Conservation (phyloP, 1,140 invertebrate species). For the Oryctes rhinoceros region DNA sequence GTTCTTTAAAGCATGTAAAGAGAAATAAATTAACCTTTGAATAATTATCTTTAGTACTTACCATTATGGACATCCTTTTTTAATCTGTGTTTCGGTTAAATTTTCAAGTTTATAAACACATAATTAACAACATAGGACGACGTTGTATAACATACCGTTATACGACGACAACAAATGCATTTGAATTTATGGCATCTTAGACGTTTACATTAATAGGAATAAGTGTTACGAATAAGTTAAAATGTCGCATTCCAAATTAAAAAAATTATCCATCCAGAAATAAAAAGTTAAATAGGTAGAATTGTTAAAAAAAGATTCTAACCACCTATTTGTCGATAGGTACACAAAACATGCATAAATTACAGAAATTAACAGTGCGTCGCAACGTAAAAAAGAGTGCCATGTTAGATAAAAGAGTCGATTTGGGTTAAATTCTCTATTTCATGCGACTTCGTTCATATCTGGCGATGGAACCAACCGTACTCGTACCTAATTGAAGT, state of each 20-base stretch:
- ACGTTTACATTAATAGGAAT: neutral
- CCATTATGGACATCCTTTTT: too few species aligned
- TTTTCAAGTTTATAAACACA: too few species aligned
- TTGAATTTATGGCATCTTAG: neutral
- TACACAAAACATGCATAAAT: neutral
- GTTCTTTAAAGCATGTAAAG: too few species aligned
- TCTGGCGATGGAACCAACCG: neutral
- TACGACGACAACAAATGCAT: too few species aligned
- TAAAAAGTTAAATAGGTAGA: neutral
- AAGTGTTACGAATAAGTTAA: neutral
- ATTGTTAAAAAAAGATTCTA: neutral
- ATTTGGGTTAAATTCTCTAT: neutral
- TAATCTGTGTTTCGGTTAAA: too few species aligned
- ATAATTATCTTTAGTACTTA: too few species aligned
- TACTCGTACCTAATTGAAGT: neutral
- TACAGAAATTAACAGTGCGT: conserved; percentile 3
- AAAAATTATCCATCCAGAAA: neutral
- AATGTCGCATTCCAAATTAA: neutral
- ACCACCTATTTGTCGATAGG: neutral
- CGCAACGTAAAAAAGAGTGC: neutral
- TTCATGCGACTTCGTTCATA: neutral
- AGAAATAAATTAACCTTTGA: too few species aligned
- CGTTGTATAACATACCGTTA: too few species aligned
- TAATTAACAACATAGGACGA: too few species aligned
- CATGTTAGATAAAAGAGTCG: neutral